A percentile compares a stretch with the other conserved stretches of the same genome.
Conservation (phyloP, 2,797 vertebrate genomes). For the Oreochromis grahami region DNA sequence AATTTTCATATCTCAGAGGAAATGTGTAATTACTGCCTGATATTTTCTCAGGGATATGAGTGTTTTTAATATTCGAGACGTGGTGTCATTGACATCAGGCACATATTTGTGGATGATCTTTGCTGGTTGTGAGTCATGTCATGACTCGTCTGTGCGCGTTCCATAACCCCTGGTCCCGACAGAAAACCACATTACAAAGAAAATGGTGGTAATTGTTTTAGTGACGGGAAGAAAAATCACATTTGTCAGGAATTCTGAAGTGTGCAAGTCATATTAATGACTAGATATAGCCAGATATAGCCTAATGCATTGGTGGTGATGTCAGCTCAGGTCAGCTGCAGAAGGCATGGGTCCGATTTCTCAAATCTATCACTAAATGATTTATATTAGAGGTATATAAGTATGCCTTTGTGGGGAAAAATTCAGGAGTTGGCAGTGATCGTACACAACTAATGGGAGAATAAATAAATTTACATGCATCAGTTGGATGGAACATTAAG, state of each 20-base stretch:
- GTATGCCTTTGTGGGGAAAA: background rate
- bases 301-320: constrained; percentile 1
- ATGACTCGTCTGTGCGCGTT: constrained; percentile 59
- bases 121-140: constrained; percentile 58
- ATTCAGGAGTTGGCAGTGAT: background rate
- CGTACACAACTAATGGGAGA: background rate
- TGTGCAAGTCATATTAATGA: constrained; percentile 44
- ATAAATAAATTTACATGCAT: background rate
- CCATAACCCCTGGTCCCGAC: constrained; percentile 54
- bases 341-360: constrained; percentile 2
- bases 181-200: constrained; percentile 67
- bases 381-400: background rate
- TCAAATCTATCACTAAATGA: background rate
- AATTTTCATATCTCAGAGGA: constrained; percentile 62
- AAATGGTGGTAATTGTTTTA: constrained; percentile 52
- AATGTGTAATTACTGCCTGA: constrained; percentile 46
- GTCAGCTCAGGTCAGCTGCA: background rate
- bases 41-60: constrained; percentile 60
- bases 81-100: constrained; percentile 68
- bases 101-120: constrained; percentile 52
- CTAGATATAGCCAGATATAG: constrained; percentile 8
- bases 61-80: constrained; percentile 49
- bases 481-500: background rate
- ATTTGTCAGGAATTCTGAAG: constrained; percentile 31
- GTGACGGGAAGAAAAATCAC: constrained; percentile 40